Evolutionary conservation across 2,888 invertebrate genomes (phyloP), one percentile per base, ranked within the genome.

Genomic region (Unio delphinus): DNA sequence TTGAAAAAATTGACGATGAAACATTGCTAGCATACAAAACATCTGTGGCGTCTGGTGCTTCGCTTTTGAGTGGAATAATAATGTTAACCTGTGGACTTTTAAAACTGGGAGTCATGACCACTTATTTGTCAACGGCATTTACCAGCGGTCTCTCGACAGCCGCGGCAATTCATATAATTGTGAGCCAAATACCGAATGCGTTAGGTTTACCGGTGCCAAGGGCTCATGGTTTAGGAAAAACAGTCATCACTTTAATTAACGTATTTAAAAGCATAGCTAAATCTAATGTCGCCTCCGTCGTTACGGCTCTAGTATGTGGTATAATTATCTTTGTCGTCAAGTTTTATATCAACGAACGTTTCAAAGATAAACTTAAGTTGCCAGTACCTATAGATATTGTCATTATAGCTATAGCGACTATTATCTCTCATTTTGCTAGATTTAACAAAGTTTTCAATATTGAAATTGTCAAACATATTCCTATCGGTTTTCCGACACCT

Each of bases 221-320:
- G 0, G 65, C 75, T 11, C 69, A 77, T 56, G 83, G 82, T 34
- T 70, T 74, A 6, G 83, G 83, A 4, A 82, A 80, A 58, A 59
- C 82, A 6, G 63, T 83, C 20, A 55, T 93, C 92, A 93, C 92
- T 0, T 90, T 92, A 63, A 89, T 92, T 23, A 92, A 92, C 83
- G 90, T 94, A 64, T 89, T 92, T 74, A 89, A 90, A 71, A 90
- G 92, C 76, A 89, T 94, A 73, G 81, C 90, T 4, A 81, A 91
- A 26, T 90, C 93, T 15, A 95, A 96, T 89, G 86, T 92, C 78
- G 92, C 93, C 0, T 94, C 95, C 0, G 88, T 94, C 30, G 87
- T 92, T 28, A 92, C 95, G 61, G 94, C 95, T 0, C 76, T 92
- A 26, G 90, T 94, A 60, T 92, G 94, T 3, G 93, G 95, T 64